These are phyloP conservation scores for Chrysocyon brachyurus DNA, from an alignment of 2,797 vertebrate species.

Conservation along the genomic window DNA sequence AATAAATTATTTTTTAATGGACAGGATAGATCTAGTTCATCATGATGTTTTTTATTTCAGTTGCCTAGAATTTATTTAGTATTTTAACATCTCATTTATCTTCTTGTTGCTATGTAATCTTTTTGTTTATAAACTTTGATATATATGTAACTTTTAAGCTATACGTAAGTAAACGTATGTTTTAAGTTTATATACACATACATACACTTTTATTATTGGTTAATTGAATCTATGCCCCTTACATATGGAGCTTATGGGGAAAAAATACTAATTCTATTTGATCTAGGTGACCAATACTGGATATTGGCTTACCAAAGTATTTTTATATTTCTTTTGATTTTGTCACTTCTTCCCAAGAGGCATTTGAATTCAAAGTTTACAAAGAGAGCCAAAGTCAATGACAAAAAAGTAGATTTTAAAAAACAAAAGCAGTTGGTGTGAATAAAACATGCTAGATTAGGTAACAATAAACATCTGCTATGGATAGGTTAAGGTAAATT, in stretches of 20 bases:
- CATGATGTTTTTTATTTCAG: background rate
- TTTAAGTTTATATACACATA: no score
- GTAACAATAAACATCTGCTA: background rate
- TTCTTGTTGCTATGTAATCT: background rate
- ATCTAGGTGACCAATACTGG: background rate
- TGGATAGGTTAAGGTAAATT: background rate
- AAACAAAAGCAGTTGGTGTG: background rate
- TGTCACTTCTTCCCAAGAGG: background rate
- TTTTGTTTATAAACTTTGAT: background rate
- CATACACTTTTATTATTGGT: background rate
- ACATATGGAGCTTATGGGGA: background rate
- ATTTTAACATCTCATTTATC: background rate
- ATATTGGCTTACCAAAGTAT: background rate
- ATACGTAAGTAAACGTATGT: background rate
- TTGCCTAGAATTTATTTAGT: background rate
- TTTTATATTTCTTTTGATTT: background rate
- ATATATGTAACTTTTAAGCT: background rate
- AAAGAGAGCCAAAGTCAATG: background rate
- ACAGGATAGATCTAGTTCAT: background rate
- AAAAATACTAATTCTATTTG: background rate
- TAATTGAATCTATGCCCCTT: background rate
- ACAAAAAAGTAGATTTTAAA: background rate
- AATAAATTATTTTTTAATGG: slow-evolving; percentile 44
- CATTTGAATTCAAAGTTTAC: background rate
- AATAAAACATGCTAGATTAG: background rate